Percentiles rank a stretch among this genome's conserved stretches.
These are phyloP conservation scores for Loxodonta africana DNA, from an alignment of 2,113 vertebrate species.

Conservation along the genomic window DNA sequence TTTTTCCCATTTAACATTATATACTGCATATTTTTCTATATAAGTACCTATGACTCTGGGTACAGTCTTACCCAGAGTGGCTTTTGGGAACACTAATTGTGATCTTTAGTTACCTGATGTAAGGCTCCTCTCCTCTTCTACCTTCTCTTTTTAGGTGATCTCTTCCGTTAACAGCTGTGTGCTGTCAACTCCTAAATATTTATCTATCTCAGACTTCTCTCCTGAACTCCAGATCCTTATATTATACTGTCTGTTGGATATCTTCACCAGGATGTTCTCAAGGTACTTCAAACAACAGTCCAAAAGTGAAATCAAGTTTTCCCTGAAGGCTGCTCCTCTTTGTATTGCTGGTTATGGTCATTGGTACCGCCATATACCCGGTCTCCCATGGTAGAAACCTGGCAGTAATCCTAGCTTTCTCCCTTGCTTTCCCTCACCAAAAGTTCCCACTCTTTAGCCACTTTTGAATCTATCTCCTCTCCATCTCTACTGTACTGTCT, in stretches of 20 bases:
- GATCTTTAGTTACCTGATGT: background rate
- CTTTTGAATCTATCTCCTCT: background rate
- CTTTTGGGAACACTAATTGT: conserved; percentile 18
- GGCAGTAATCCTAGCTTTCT: background rate
- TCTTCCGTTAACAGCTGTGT: background rate
- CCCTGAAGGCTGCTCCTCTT: background rate
- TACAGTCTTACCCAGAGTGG: background rate
- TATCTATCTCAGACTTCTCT: conserved; percentile 55
- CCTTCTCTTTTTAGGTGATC: conserved; percentile 54
- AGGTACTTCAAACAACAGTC: conserved; percentile 55
- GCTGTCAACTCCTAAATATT: conserved; percentile 35
- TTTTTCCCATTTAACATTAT: conserved; percentile 26
- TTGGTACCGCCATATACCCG: background rate
- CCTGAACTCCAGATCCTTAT: conserved; percentile 64
- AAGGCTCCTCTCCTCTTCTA: conserved; percentile 11
- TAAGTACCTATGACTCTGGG: background rate
- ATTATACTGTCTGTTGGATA: conserved; percentile 19
- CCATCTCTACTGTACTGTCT: background rate
- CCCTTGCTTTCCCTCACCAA: background rate
- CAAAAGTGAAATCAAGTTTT: background rate
- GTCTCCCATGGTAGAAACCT: background rate
- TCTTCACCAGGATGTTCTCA: conserved; percentile 58
- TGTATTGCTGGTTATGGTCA: background rate
- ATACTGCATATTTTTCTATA: conserved; percentile 24
- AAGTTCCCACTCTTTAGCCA: background rate